Conservation (phyloP, 2,797 vertebrate genomes). For the Monodelphis domestica region DNA sequence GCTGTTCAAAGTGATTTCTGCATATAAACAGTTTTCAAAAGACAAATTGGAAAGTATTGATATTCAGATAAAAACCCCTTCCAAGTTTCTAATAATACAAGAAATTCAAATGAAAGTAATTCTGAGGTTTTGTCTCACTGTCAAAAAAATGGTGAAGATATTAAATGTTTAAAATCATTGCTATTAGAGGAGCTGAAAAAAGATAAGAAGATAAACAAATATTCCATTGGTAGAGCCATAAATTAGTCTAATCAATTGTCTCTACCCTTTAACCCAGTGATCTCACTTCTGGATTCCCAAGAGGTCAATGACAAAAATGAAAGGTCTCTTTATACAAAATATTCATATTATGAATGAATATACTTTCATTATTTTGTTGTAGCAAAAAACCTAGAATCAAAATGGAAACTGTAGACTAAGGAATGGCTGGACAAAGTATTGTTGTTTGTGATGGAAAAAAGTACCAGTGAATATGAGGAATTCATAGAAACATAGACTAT, state of each 20-base stretch:
- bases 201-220: neutral
- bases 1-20: neutral
- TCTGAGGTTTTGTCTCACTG: neutral
- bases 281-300: neutral
- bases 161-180: neutral
- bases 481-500: neutral
- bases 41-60: neutral
- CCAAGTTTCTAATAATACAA: neutral
- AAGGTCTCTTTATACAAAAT: neutral
- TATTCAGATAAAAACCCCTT: neutral
- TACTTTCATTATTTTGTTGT: neutral
- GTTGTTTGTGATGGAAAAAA: neutral
- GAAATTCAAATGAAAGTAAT: neutral
- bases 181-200: neutral
- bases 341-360: neutral
- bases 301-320: neutral
- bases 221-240: neutral
- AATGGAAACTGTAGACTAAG: neutral
- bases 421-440: neutral
- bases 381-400: neutral
- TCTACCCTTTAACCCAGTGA: neutral
- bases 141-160: neutral
- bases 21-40: neutral
- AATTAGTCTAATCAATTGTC: neutral
- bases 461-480: neutral